These are phyloP conservation scores for Ptycholaimellus sp. DNA, from an alignment of 2,888 invertebrate genomes.

Conservation along the genomic window DNA sequence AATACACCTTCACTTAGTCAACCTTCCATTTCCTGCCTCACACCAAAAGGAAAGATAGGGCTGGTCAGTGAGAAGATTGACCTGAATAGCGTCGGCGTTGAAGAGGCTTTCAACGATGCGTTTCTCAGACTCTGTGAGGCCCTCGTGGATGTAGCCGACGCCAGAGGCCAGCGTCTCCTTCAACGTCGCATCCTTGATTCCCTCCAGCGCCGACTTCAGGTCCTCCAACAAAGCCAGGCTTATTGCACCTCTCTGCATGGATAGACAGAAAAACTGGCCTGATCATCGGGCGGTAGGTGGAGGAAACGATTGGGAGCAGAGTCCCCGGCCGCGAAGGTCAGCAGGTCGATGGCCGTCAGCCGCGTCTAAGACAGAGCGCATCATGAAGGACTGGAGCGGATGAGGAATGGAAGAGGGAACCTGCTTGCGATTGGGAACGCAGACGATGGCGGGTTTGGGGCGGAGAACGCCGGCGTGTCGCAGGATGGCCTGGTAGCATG, in stretches of 20 bases:
- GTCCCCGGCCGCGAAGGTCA: slow-evolving; percentile 77
- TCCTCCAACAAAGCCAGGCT: slow-evolving; percentile 35
- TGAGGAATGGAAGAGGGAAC: not conserved
- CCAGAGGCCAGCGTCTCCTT: slow-evolving; percentile 77
- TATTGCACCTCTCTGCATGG: no score
- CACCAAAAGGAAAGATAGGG: not conserved
- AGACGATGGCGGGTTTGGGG: slow-evolving; percentile 61
- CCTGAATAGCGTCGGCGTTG: slow-evolving; percentile 59
- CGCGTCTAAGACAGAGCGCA: slow-evolving; percentile 7
- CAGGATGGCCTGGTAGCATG: slow-evolving; percentile 71
- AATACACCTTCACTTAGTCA: not conserved
- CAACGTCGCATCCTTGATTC: slow-evolving; percentile 62
- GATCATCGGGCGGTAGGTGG: slow-evolving; percentile 32
- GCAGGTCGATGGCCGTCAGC: slow-evolving; percentile 75
- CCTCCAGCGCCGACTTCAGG: slow-evolving; percentile 60
- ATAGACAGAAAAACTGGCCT: slow-evolving; percentile 6
- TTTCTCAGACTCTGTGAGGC: slow-evolving; percentile 56
- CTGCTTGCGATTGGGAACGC: slow-evolving; percentile 43
- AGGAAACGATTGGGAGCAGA: slow-evolving; percentile 62
- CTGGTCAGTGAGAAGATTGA: slow-evolving; percentile 2
- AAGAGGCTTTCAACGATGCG: slow-evolving; percentile 75
- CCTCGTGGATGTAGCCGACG: slow-evolving; percentile 90
- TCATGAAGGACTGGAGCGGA: not conserved
- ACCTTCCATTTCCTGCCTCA: not conserved
- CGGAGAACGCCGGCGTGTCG: slow-evolving; percentile 40